Base-by-base conservation (phyloP, 2,888 invertebrate species). In the Melieria crassipennis region DNA sequence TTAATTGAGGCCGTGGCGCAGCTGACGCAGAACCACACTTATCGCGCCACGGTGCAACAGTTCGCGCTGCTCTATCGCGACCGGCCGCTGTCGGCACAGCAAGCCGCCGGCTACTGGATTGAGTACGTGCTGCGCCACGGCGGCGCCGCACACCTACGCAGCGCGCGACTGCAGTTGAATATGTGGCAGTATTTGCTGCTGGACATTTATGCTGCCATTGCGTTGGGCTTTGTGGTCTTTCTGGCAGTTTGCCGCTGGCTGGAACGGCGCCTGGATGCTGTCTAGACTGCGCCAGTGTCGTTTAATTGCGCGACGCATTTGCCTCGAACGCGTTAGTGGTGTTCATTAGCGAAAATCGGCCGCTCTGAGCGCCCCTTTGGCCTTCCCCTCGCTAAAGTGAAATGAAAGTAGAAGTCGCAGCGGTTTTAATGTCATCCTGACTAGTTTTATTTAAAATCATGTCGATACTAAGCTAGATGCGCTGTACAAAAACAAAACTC, bases 101-200 rank as follows among this genome's bases (percentile, higher is more conserved):
- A 88, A 46, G 87, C 87, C 1, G 87, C 89, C 0, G 83, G 87
- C 75, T 90, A 82, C 79, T 90, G 90, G 90, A 83, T 89, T 47
- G 89, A 90, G 77, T 90, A 90, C 79, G 87, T 90, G 0, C 85
- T 90, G 3, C 86, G 90, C 30, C 82, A 90, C 78, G 87, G 87
- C 43, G 89, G 90, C 5, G 89, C 89, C 0, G 76, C 80, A 6
- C 88, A 86, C 71, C 83, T 89, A 74, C 88, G 87, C 69, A 88
- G 87, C 79, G 87, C 88, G 7, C 86, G 85, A 0, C 76, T 85
- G 16, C 77, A 87, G 7, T 75, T 89, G 42, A 87, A 80, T 70
- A 86, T 87, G 81, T 70, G 87, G n/a, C 86, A 86, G 5, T 87
- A 86, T 70, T 82, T 79, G 62, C 87, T 88, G 84, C 16, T 89